Evolutionary conservation across 2,113 vertebrate genomes (phyloP).

Genomic region (Gasterosteus aculeatus): DNA sequence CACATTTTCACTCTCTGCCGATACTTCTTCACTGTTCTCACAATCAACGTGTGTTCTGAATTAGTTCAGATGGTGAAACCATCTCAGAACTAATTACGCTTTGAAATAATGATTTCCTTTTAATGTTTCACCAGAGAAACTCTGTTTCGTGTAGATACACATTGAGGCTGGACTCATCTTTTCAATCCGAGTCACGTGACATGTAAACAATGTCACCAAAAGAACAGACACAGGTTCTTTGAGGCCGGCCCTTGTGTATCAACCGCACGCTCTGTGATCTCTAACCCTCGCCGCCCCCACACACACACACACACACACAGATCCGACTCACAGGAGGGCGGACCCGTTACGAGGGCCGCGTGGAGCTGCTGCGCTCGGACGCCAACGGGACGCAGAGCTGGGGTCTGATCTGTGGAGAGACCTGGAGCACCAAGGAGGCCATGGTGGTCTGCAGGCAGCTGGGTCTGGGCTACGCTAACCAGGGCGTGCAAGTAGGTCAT

Average conservation of each 20-base stretch:
- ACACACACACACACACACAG: slow-evolving; percentile 85
- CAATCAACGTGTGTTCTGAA: slow-evolving; percentile 1
- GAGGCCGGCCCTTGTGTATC: slow-evolving; percentile 28
- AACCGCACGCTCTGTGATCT: slow-evolving; percentile 3
- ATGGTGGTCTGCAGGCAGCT: slow-evolving; percentile 94
- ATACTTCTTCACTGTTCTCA: slow-evolving; percentile 33
- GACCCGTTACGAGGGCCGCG: slow-evolving; percentile 90
- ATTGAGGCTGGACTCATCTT: not conserved
- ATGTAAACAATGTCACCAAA: not conserved
- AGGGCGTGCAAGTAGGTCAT: slow-evolving; percentile 91
- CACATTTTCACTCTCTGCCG: slow-evolving; percentile 9
- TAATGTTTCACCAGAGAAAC: slow-evolving; percentile 31
- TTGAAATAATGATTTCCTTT: slow-evolving; percentile 12
- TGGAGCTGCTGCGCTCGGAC: slow-evolving; percentile 85
- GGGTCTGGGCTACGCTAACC: slow-evolving; percentile 93
- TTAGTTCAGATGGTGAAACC: not conserved
- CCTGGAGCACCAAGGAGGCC: slow-evolving; percentile 91
- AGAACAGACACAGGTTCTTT: not conserved
- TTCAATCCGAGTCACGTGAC: not conserved
- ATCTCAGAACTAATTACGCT: not conserved
- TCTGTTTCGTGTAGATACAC: slow-evolving; percentile 44
- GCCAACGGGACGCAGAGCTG: slow-evolving; percentile 82
- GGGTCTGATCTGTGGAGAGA: slow-evolving; percentile 94
- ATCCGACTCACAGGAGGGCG: slow-evolving; percentile 93
- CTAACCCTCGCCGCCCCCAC: slow-evolving; percentile 60